Evolutionary conservation across 2,888 invertebrate genomes (phyloP).

Genomic region (Ophion slaviceki): DNA sequence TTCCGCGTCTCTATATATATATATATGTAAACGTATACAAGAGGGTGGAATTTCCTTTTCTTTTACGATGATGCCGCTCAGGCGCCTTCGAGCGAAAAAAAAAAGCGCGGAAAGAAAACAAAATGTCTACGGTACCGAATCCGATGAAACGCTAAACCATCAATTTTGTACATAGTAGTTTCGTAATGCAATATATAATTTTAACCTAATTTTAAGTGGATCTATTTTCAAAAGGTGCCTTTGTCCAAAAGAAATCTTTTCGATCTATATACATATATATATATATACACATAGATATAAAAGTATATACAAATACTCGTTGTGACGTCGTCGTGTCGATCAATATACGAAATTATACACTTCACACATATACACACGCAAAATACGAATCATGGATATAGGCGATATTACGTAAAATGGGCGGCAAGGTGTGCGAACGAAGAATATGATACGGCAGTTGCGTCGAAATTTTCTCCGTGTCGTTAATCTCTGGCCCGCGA

Average conservation of each 20-base stretch:
- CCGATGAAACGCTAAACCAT: conserved; percentile 69
- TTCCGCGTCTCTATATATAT: conserved; percentile 22
- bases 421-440: conserved; percentile 7
- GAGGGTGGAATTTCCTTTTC: conserved; percentile 71
- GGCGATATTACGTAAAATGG: conserved; percentile 29
- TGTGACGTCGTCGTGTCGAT: conserved; percentile 35
- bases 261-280: conserved; percentile 42
- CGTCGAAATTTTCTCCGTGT: conserved; percentile 42
- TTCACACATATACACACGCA: conserved; percentile 33
- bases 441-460: conserved; percentile 24
- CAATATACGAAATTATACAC: conserved; percentile 41
- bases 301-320: conserved; percentile 34
- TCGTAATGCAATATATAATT: conserved; percentile 79
- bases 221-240: conserved; percentile 80
- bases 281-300: conserved; percentile 12
- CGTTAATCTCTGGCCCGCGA: conserved; percentile 48
- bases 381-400: conserved; percentile 24
- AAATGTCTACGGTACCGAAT: conserved; percentile 72
- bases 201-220: conserved; percentile 80
- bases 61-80: conserved; percentile 67
- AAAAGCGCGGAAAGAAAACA: conserved; percentile 59
- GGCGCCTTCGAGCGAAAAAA: conserved; percentile 57
- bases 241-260: conserved; percentile 58
- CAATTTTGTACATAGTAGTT: conserved; percentile 81
- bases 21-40: conserved; percentile 72